Evolutionary conservation across 2,888 invertebrate genomes (phyloP), one percentile per base, ranked within the genome.

Genomic region (Cantharis nigra): DNA sequence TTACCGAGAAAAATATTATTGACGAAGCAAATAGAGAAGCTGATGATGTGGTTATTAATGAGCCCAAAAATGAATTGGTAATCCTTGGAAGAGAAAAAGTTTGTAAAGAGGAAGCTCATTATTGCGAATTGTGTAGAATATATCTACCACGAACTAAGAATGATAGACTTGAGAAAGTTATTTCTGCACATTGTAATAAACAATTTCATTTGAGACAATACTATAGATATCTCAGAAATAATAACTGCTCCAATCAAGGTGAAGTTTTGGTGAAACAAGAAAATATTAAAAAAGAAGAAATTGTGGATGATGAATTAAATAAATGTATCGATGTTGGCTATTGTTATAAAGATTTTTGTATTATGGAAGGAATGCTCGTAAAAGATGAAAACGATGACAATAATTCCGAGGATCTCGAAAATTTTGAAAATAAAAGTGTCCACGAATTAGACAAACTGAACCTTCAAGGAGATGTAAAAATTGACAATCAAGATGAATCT

Each of bases 21-120:
- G 81, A 81, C 20, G 77, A 78, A 11, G 80, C 73, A 16, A 63
- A 30, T 13, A 74, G 77, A 62, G 77, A 79, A 70, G 82, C 85
- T 28, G 85, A 85, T 49, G 83, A 83, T 89, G 90, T 77, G 75
- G n/a, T n/a, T 49, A n/a, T 7, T 49, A 89, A 33, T 2, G 75
- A 75, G 16, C 26, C 90, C 3, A 1, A n/a, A n/a, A 93, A 94
- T 83, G 92, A 93, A 79, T 93, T 93, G 86, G 92, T 93, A 9
- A 93, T 94, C 81, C 93, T 95, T 75, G 95, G 96, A 13, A 91
- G 92, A 72, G 95, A 96, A 82, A 94, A 93, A 84, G 93, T 96
- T 69, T 94, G 94, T 85, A 93, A 94, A 84, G 91, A 95, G 71
- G 94, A 95, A 88, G 94, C 94, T 10, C 92, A 93, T 88, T 95